Evolutionary conservation across 2,888 invertebrate genomes (phyloP).

Genomic region (Atethmia centrago): DNA sequence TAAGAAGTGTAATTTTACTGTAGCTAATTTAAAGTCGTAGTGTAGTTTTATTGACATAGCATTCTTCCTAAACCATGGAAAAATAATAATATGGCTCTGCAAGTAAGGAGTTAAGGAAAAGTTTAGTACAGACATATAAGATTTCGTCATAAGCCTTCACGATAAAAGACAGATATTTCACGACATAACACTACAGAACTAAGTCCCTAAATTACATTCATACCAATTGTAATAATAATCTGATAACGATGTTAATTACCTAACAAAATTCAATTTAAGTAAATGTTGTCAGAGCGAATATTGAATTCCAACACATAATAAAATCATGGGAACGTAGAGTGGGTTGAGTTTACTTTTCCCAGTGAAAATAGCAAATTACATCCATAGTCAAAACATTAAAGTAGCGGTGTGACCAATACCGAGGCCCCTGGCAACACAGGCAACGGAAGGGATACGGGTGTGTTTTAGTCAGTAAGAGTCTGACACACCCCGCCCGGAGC

Average conservation of each 20-base stretch:
- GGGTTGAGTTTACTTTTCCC: background rate
- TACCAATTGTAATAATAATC: background rate
- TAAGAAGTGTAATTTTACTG: too few species aligned
- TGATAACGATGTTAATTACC: background rate
- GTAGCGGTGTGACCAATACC: too few species aligned
- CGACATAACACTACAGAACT: background rate
- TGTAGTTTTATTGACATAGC: background rate
- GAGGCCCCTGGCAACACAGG: too few species aligned
- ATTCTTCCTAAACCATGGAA: background rate
- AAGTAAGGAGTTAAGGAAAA: background rate
- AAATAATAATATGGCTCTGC: background rate
- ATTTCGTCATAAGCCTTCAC: background rate
- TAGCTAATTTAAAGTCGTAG: too few species aligned
- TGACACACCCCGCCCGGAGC: too few species aligned
- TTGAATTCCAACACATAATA: background rate
- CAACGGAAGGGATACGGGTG: too few species aligned
- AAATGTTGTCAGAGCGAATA: background rate
- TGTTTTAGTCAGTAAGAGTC: too few species aligned
- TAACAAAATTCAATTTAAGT: background rate
- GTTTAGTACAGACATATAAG: background rate
- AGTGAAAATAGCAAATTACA: conserved; percentile 4
- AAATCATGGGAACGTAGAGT: background rate
- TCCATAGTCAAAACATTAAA: background rate
- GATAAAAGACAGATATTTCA: conserved; percentile 9
- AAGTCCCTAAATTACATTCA: background rate